Conservation (phyloP, 2,797 vertebrate genomes). For the Avahi laniger region DNA sequence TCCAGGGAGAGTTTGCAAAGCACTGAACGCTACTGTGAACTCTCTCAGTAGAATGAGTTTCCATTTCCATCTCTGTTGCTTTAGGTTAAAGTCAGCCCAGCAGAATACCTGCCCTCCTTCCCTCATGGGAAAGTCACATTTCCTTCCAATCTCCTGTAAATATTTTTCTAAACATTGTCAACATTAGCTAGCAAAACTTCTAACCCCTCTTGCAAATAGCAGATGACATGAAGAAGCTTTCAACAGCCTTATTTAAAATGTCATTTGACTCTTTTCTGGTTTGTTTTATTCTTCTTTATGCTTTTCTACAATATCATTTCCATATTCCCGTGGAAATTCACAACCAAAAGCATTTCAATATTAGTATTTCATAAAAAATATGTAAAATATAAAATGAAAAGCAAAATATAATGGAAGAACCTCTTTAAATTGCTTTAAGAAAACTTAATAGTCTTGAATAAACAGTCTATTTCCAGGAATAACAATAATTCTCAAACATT, state of each 20-base stretch:
- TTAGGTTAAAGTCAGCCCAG: slow-evolving; percentile 75
- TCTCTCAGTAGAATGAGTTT: slow-evolving; percentile 71
- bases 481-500: slow-evolving; percentile 63
- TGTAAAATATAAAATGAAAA: slow-evolving; percentile 72
- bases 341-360: slow-evolving; percentile 70
- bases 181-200: slow-evolving; percentile 79
- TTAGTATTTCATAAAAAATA: slow-evolving; percentile 64
- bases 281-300: not conserved
- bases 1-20: slow-evolving; percentile 72
- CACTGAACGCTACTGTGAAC: slow-evolving; percentile 61
- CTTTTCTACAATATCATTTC: slow-evolving; percentile 61
- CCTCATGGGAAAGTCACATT: slow-evolving; percentile 77
- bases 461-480: slow-evolving; percentile 70
- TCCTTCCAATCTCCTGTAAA: slow-evolving; percentile 70
- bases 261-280: slow-evolving; percentile 74
- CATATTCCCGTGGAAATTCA: slow-evolving; percentile 63
- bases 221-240: slow-evolving; percentile 76
- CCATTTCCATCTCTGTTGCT: slow-evolving; percentile 72
- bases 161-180: slow-evolving; percentile 73
- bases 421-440: slow-evolving; percentile 59
- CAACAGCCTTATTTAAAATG: slow-evolving; percentile 75
- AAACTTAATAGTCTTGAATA: slow-evolving; percentile 69
- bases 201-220: slow-evolving; percentile 78
- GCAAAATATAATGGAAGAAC: slow-evolving; percentile 59
- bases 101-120: slow-evolving; percentile 71